These are phyloP conservation scores for Sula dactylatra DNA, from an alignment of 2,113 vertebrate species.

Conservation along the genomic window DNA sequence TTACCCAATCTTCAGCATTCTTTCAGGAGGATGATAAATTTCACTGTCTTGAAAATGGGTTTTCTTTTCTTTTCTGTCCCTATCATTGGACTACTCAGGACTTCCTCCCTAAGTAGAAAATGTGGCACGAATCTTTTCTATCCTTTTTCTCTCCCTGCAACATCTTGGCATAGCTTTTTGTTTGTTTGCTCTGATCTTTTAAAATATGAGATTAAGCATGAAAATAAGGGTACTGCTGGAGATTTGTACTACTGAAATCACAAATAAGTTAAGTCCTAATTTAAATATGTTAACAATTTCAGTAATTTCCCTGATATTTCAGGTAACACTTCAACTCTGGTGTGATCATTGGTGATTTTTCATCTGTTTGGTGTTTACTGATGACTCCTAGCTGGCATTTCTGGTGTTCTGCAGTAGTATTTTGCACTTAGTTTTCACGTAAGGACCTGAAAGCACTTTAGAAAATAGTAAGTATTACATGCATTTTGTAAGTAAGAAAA, in stretches of 20 bases:
- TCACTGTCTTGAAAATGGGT: background rate
- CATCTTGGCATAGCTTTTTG: background rate
- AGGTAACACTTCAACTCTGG: background rate
- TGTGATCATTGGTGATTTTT: background rate
- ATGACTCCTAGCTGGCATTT: background rate
- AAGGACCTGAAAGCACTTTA: background rate
- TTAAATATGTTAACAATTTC: background rate
- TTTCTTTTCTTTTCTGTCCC: background rate
- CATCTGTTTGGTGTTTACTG: background rate
- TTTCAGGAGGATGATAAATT: background rate
- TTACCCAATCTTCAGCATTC: background rate
- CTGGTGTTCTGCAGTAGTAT: background rate
- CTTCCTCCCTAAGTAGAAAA: background rate
- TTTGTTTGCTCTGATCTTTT: background rate
- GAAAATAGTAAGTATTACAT: background rate
- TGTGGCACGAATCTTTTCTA: background rate
- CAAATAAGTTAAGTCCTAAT: background rate
- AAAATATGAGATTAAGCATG: background rate
- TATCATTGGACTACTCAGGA: background rate
- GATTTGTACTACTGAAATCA: background rate
- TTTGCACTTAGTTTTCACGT: background rate
- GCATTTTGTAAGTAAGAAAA: background rate
- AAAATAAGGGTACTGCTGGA: background rate
- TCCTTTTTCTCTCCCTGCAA: background rate
- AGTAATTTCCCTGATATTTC: background rate